Evolutionary conservation across 2,113 vertebrate genomes (phyloP), one percentile per base, ranked within the genome.

Genomic region (Gobius niger): DNA sequence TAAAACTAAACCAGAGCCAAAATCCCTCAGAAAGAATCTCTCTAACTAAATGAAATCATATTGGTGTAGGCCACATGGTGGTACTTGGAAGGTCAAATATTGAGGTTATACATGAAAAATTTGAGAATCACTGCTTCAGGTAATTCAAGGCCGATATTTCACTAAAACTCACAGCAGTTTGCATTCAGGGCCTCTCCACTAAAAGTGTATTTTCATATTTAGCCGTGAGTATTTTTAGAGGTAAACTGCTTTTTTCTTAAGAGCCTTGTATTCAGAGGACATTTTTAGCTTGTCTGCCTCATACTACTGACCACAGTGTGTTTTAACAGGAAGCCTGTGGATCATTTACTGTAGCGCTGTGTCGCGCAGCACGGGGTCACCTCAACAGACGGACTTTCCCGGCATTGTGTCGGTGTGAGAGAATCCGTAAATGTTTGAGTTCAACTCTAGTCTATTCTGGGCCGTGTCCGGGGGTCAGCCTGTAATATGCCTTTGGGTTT

Each of bases 221-320:
- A 0, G 7, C 54, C 24, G 7, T 54, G 70, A 63, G 71, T 84
- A 78, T 86, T 86, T 78, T 72, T 63, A 70, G 44, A 61, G 42
- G 41, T 70, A 34, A 34, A 34, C 24, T 68, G 66, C 49, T 47
- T 73, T 68, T 71, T 85, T 78, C 63, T 80, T 77, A 80, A 78
- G 74, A 80, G 65, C 15, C 62, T 49, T 7, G 56, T 34, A 77
- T 77, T 81, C 71, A 85, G 76, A 11, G 46, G 19, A 49, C 74
- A 64, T 75, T 73, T 84, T 82, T 83, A 85, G 72, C 64, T 15
- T 4, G 8, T 15, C 63, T 12, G 65, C 64, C 68, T 75, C 50
- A 64, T 8, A 53, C 24, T 34, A 34, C 52, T 69, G 62, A 44
- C 67, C 61, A 65, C 61, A 66, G 65, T 11, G 47, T 77, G 12